Evolutionary conservation across 2,113 vertebrate species (phyloP).

Genomic region (Saguinus midas): DNA sequence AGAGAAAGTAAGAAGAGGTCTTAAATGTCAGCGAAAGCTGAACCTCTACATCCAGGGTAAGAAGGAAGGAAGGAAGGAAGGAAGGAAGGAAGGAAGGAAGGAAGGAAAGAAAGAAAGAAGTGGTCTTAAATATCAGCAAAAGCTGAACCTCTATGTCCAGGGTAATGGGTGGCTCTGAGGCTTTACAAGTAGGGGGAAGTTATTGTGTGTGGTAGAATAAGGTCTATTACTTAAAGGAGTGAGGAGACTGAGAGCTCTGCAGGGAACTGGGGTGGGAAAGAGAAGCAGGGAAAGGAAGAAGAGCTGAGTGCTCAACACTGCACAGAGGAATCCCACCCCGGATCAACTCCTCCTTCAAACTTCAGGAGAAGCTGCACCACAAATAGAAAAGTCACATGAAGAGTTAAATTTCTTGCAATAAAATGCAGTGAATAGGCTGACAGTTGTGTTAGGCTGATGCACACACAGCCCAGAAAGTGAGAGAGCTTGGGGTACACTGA

Average conservation of each 20-base stretch:
- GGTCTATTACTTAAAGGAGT: not conserved
- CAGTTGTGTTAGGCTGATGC: fast-evolving
- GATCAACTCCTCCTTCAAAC: not conserved
- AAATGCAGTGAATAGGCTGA: not conserved
- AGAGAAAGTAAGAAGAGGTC: not conserved
- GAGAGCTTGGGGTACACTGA: not conserved
- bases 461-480: not conserved
- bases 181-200: not conserved
- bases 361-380: not conserved
- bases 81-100: not conserved
- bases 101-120: not conserved
- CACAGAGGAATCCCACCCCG: fast-evolving
- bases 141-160: not conserved
- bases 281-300: too few relatives aligned
- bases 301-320: too few relatives aligned
- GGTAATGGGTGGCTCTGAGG: not conserved
- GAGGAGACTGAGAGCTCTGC: too few relatives aligned
- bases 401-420: not conserved
- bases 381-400: not conserved
- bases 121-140: not conserved
- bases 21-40: not conserved
- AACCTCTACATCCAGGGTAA: not conserved
- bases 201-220: not conserved
- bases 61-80: too few relatives aligned
- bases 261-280: too few relatives aligned